Conservation (phyloP, 2,113 vertebrate genomes). For the Hippotragus niger region DNA sequence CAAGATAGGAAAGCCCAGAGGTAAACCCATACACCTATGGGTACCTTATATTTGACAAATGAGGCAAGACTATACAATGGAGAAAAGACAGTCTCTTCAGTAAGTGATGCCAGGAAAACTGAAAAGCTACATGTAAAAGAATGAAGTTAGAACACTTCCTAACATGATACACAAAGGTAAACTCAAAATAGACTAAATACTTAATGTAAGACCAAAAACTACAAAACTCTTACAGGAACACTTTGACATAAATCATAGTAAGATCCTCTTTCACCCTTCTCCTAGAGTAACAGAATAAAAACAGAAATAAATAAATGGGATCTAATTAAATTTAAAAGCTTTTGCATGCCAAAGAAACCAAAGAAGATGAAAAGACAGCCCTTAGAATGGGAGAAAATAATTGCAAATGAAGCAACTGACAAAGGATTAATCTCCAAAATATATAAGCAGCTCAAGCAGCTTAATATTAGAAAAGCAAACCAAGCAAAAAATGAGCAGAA, state of each 20-base stretch:
- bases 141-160: background rate
- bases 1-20: background rate
- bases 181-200: background rate
- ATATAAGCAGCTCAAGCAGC: background rate
- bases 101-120: background rate
- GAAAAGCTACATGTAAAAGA: background rate
- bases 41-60: background rate
- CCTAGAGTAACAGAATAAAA: background rate
- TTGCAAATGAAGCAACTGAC: background rate
- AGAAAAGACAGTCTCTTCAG: background rate
- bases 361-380: background rate
- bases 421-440: background rate
- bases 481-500: background rate
- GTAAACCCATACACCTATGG: background rate
- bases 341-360: background rate
- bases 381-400: background rate
- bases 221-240: background rate
- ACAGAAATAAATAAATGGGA: background rate
- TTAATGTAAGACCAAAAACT: background rate
- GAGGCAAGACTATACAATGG: background rate
- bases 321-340: background rate
- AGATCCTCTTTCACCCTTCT: background rate
- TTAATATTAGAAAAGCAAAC: background rate
- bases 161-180: background rate
- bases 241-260: background rate